Percentiles rank a stretch among this genome's conserved stretches.
Evolutionary conservation across 2,888 invertebrate genomes (phyloP).

Genomic region (Arge pagana): DNA sequence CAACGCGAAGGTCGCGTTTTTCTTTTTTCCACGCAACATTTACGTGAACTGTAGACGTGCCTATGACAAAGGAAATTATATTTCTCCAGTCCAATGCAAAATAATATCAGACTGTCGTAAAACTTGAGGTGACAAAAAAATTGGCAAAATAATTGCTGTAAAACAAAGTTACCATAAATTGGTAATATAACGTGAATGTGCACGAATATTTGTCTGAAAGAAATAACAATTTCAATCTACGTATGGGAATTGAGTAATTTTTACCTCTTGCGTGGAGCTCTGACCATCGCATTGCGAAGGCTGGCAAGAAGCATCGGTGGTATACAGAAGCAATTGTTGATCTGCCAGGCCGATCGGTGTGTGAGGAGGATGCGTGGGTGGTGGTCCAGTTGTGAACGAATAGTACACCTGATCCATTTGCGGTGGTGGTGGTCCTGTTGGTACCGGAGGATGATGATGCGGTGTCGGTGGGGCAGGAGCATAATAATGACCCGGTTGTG

Average conservation of each 20-base stretch:
- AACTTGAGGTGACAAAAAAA: no score
- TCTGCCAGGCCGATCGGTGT: conserved; percentile 48
- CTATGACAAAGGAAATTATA: no score
- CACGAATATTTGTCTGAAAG: no score
- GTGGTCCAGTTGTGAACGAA: conserved; percentile 43
- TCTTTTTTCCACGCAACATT: no score
- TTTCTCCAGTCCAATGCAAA: no score
- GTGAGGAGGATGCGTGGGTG: conserved; percentile 43
- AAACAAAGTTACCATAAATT: no score
- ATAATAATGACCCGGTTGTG: conserved; percentile 42
- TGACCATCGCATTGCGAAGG: conserved; percentile 47
- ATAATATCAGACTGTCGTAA: no score
- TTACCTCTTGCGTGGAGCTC: conserved; percentile 49
- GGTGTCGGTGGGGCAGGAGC: conserved; percentile 42
- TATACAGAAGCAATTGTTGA: conserved; percentile 50
- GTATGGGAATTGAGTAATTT: conserved; percentile 17
- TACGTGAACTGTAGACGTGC: no score
- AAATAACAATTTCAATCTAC: no score
- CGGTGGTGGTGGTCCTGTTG: conserved; percentile 38
- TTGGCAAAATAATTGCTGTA: no score
- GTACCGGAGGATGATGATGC: conserved; percentile 48
- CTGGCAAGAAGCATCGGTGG: conserved; percentile 46
- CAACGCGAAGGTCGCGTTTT: no score
- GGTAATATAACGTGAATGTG: no score
- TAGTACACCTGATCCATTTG: conserved; percentile 54